A percentile compares a stretch with the other conserved stretches of the same genome.
Conservation (phyloP, 2,113 vertebrate species). For the Nerophis lumbriciformis region DNA sequence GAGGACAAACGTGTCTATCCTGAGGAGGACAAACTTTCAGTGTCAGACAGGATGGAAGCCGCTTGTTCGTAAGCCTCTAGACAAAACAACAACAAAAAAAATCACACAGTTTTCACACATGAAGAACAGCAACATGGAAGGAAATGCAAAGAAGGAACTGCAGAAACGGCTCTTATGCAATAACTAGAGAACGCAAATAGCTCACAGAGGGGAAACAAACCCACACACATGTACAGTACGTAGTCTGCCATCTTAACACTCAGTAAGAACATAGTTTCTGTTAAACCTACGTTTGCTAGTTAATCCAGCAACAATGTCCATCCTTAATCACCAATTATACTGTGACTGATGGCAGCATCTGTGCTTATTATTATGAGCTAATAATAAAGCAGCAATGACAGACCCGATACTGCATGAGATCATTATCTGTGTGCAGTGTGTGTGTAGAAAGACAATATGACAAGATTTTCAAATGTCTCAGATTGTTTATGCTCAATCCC, state of each 20-base stretch:
- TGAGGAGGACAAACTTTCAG: neutral
- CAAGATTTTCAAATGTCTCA: conserved; percentile 25
- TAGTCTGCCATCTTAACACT: conserved; percentile 9
- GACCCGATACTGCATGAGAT: conserved; percentile 21
- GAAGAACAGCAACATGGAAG: neutral
- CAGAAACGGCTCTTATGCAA: conserved; percentile 53
- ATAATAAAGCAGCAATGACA: conserved; percentile 46
- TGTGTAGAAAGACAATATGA: conserved; percentile 16
- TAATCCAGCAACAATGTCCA: conserved; percentile 30
- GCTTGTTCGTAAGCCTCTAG: conserved; percentile 9
- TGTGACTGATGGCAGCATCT: conserved; percentile 56
- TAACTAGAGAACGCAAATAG: conserved; percentile 43
- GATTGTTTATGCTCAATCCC: conserved; percentile 16
- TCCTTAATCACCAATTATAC: conserved; percentile 39
- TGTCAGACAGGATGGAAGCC: neutral
- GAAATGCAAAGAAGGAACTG: conserved; percentile 14
- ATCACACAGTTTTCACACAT: too few species aligned
- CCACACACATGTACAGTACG: conserved; percentile 9
- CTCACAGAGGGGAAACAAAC: conserved; percentile 15
- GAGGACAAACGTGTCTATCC: conserved; percentile 41
- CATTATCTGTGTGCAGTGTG: neutral
- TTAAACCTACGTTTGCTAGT: neutral
- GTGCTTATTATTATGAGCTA: conserved; percentile 41
- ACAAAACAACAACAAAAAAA: too few species aligned
- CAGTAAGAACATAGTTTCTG: conserved; percentile 2